Percentiles rank a stretch among this genome's conserved stretches.
These are phyloP conservation scores for Amphimallon solstitiale DNA, from an alignment of 2,888 invertebrate genomes.

Conservation along the genomic window DNA sequence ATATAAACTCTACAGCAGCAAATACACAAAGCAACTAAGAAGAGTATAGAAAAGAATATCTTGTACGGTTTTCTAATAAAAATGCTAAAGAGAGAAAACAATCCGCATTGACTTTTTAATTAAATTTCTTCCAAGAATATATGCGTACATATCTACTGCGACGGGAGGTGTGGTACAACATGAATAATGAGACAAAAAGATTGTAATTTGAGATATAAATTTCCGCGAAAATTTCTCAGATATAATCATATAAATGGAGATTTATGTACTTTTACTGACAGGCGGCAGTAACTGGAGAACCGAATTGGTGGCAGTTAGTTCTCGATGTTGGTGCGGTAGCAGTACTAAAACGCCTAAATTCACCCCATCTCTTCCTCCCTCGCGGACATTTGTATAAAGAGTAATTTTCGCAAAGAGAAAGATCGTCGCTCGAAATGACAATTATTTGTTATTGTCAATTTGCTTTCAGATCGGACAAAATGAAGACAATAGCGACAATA, in stretches of 20 bases:
- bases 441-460: background rate
- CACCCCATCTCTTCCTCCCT: background rate
- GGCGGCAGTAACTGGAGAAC: background rate
- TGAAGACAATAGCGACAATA: no score
- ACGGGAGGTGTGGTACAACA: background rate
- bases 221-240: constrained; percentile 19
- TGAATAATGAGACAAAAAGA: background rate
- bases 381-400: background rate
- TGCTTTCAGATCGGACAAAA: no score
- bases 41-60: no score
- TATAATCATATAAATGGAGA: constrained; percentile 21
- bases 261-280: constrained; percentile 23
- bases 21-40: no score
- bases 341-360: background rate
- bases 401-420: background rate
- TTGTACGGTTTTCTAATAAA: no score
- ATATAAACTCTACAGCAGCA: no score
- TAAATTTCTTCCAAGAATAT: no score
- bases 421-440: background rate
- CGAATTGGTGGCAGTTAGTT: no score
- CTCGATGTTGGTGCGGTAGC: background rate
- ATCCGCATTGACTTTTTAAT: no score
- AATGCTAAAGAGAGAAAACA: no score
- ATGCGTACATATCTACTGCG: background rate
- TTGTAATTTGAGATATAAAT: constrained; percentile 16